phyloP scores from a whole-genome alignment of 2,888 invertebrate genomes.

The Patella pellucida region DNA sequence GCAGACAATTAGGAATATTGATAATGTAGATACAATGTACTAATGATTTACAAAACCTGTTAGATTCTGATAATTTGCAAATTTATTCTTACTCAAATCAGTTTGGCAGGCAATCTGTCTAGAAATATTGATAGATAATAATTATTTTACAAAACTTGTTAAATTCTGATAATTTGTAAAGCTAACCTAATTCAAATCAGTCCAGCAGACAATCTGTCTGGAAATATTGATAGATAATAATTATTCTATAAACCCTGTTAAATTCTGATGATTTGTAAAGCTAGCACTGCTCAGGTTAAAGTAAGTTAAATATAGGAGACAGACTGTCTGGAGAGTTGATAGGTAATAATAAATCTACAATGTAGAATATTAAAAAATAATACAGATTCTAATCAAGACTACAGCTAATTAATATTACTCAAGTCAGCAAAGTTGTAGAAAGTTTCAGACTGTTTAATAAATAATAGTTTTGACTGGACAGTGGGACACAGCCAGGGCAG shows the following conservation, averaged over 20 bases:
- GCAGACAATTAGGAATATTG: neutral
- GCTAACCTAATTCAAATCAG: neutral
- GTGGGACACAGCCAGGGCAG: too few relatives aligned
- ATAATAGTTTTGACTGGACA: too few relatives aligned
- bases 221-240: neutral
- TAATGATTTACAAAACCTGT: neutral
- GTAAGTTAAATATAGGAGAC: neutral
- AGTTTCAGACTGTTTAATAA: too few relatives aligned
- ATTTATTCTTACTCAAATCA: neutral
- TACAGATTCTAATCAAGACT: too few relatives aligned
- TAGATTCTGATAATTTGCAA: too few relatives aligned
- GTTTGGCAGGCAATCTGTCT: neutral
- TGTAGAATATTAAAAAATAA: too few relatives aligned
- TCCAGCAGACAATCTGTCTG: neutral
- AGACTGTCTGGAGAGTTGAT: slow-evolving; percentile 8
- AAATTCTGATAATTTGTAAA: neutral
- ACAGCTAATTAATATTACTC: too few relatives aligned
- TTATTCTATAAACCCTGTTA: neutral
- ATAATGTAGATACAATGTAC: neutral
- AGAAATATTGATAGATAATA: neutral
- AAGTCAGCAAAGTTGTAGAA: too few relatives aligned
- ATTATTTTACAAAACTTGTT: neutral
- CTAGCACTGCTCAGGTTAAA: neutral
- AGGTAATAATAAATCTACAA: neutral
- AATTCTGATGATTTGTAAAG: neutral